Percentiles rank a stretch among this genome's conserved stretches.
phyloP scores from a whole-genome alignment of 2,113 vertebrate genomes.

The Leptodactylus fuscus region DNA sequence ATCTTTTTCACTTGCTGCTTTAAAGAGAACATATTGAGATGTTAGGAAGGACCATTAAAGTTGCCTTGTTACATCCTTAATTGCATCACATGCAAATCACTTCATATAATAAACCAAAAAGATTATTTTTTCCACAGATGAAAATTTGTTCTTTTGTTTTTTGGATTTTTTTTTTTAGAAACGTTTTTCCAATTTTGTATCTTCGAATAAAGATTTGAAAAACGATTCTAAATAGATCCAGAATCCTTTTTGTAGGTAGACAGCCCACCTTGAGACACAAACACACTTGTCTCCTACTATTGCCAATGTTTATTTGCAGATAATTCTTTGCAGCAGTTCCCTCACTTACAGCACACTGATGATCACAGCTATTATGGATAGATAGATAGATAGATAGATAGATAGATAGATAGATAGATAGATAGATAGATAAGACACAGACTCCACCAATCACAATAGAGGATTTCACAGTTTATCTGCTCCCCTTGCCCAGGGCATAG shows the following conservation, averaged over 20 bases:
- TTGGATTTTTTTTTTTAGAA: background rate
- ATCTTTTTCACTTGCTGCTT: constrained; percentile 46
- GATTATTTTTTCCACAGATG: background rate
- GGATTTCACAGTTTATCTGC: too few relatives aligned
- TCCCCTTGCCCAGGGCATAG: too few relatives aligned
- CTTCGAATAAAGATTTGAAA: background rate
- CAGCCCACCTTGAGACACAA: background rate
- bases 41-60: constrained; percentile 53
- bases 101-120: constrained; percentile 43
- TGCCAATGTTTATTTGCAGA: too few relatives aligned
- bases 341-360: too few relatives aligned
- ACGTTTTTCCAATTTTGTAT: background rate
- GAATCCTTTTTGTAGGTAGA: background rate
- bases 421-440: too few relatives aligned
- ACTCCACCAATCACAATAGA: too few relatives aligned
- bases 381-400: too few relatives aligned
- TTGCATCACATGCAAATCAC: constrained; percentile 51
- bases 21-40: constrained; percentile 60
- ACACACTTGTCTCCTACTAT: background rate
- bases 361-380: too few relatives aligned
- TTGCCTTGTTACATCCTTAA: constrained; percentile 52
- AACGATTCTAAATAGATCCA: background rate
- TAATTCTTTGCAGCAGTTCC: too few relatives aligned
- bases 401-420: too few relatives aligned
- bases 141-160: background rate